Base-by-base conservation (phyloP, 2,113 vertebrate species). In the Colinus virginianus region DNA sequence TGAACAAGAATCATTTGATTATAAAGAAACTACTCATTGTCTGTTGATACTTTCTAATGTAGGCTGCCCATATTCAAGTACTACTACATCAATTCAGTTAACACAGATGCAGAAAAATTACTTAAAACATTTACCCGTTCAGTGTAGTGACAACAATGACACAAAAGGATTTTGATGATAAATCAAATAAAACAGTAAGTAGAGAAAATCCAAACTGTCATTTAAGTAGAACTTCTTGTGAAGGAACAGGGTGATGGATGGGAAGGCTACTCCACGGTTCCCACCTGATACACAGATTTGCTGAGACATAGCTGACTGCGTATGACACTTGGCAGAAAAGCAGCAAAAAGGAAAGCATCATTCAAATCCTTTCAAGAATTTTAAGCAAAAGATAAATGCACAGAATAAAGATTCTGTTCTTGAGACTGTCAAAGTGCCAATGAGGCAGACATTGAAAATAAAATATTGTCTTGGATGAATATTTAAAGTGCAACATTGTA, bases 331-430 rank as follows among this genome's bases (percentile, higher is more conserved):
- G 46, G 49, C 49, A 90, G 53, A 75, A 91, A 90, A 78, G 11
- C n/a, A 90, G 40, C 5, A 78, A 88, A 12, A 9, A 46, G 25
- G 7, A 68, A 89, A 83, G 56, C 76, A 68, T 20, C 7, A 78
- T 88, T 78, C 87, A 95, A 93, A 88, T 88, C 74, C 51, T 87
- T 96, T 42, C 19, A 89, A 78, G 67, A 61, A 56, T 71, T 68
- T 96, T 84, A 88, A 81, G 70, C 91, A 80, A 84, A 88, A 81
- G 67, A 28, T 94, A 96, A 84, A 63, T 56, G 88, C 91, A 90
- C 43, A 87, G 17, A 93, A 93, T 76, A 68, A 96, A 92, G 28
- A 64, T 96, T 87, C 82, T 93, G 71, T 46, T 95, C 89, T 69
- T 95, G 86, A 87, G 64, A 80, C 68, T 79, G 67, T 84, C 80